Base-by-base conservation (phyloP, 2,888 invertebrate species). In the Dione vanillae region DNA sequence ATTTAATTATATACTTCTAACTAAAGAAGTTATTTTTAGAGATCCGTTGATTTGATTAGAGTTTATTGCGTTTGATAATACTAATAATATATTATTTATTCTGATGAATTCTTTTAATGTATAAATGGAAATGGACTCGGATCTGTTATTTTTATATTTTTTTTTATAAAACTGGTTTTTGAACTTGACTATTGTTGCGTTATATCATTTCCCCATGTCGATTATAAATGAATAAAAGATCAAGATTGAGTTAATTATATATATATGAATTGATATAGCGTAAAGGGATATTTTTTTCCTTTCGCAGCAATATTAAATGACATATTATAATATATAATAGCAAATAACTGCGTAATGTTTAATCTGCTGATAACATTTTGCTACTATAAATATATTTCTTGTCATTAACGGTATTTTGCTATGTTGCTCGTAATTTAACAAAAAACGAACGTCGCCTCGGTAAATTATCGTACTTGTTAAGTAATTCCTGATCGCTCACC, bases 331-430 rank as follows among this genome's bases (percentile, higher is more conserved):
- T n/a, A n/a, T n/a, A n/a, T n/a, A n/a, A n/a, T n/a, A n/a, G n/a
- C n/a, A 20, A 43, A 19, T 59, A n/a, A 41, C 41, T 45, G 2
- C 20, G n/a, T 61, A 27, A 10, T 61, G 11, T 45, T 61, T 45
- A 45, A 45, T 11, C 27, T 27, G n/a, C 10, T 61, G 27, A 61
- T 27, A 45, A 27, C 45, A 45, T 61, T 27, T 61, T 45, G 27
- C 61, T 45, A 27, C 45, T 61, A 45, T 61, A 61, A 61, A 61
- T 45, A 27, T 61, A 27, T 27, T 43, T 45, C 43, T 61, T 45
- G 43, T 49, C 16, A 16, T 49, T 47, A 64, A 49, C 64, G 47
- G 64, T 49, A 49, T 35, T 37, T 49, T 40, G 49, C 49, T 64
- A 12, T 12, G 64, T 64, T 47, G 64, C 19, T 64, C 47, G 47